Evolutionary conservation across 2,113 vertebrate genomes (phyloP).

Genomic region (Benitochromis conjunctus): DNA sequence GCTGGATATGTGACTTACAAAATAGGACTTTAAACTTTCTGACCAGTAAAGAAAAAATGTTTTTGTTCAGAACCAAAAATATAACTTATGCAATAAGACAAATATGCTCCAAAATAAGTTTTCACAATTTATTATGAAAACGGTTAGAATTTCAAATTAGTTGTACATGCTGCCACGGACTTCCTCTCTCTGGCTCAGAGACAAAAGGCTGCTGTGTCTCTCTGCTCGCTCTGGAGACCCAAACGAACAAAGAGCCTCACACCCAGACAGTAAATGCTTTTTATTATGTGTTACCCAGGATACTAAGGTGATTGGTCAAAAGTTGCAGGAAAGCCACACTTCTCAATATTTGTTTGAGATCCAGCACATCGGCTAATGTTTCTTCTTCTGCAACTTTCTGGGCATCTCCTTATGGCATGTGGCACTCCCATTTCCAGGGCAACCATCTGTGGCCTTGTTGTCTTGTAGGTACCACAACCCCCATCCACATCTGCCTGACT

Average conservation of each 20-base stretch:
- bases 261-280: neutral
- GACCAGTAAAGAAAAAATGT: neutral
- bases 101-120: neutral
- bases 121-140: neutral
- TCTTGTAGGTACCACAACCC: too few species aligned
- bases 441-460: neutral
- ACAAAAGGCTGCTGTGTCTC: neutral
- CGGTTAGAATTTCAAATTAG: neutral
- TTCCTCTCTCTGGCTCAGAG: neutral
- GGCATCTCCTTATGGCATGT: neutral
- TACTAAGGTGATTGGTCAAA: neutral
- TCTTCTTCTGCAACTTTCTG: neutral
- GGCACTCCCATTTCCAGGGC: neutral
- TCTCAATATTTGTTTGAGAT: neutral
- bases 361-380: rapidly evolving
- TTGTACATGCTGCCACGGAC: rapidly evolving
- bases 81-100: neutral
- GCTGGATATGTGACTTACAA: neutral
- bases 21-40: rapidly evolving
- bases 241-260: neutral
- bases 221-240: neutral
- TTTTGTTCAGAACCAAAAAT: neutral
- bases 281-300: neutral
- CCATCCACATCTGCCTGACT: neutral
- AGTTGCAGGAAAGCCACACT: neutral